These are phyloP conservation scores for Polyploca ridens DNA, from an alignment of 2,888 invertebrate genomes.

Conservation along the genomic window DNA sequence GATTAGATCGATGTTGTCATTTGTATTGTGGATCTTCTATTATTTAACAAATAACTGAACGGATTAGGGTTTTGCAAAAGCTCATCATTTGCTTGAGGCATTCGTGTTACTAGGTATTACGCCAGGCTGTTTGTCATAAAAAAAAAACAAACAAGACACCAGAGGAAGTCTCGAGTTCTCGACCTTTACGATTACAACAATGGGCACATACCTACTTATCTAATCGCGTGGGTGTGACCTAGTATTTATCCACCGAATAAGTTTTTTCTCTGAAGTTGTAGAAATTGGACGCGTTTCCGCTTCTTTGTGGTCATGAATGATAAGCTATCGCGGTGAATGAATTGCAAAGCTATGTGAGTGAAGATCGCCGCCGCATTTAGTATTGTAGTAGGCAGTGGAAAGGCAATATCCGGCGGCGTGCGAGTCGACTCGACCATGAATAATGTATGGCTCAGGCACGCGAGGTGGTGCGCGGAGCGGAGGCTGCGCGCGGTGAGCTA, in stretches of 20 bases:
- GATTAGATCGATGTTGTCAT: too few species aligned
- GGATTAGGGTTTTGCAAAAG: too few species aligned
- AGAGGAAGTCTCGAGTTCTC: background rate
- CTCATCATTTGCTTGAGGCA: too few species aligned
- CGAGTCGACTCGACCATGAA: slow-evolving; percentile 8
- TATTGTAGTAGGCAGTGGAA: background rate
- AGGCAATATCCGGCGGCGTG: slow-evolving; percentile 8
- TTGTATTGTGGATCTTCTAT: too few species aligned
- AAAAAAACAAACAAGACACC: background rate
- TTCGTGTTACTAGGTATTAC: too few species aligned
- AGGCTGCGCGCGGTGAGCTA: background rate
- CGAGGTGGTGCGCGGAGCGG: background rate
- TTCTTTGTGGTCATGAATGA: slow-evolving; percentile 1
- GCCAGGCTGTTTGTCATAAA: too few species aligned
- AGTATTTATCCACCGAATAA: background rate
- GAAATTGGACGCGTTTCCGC: slow-evolving; percentile 9
- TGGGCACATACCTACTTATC: background rate
- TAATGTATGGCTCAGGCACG: background rate
- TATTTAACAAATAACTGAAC: too few species aligned
- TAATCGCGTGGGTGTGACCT: slow-evolving; percentile 5
- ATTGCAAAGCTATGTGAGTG: background rate
- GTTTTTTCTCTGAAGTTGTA: slow-evolving; percentile 4
- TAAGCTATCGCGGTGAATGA: slow-evolving; percentile 2
- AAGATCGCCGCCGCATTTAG: background rate
- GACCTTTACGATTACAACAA: background rate